phyloP scores from a whole-genome alignment of 2,797 vertebrate species.

The Pelochelys cantorii region DNA sequence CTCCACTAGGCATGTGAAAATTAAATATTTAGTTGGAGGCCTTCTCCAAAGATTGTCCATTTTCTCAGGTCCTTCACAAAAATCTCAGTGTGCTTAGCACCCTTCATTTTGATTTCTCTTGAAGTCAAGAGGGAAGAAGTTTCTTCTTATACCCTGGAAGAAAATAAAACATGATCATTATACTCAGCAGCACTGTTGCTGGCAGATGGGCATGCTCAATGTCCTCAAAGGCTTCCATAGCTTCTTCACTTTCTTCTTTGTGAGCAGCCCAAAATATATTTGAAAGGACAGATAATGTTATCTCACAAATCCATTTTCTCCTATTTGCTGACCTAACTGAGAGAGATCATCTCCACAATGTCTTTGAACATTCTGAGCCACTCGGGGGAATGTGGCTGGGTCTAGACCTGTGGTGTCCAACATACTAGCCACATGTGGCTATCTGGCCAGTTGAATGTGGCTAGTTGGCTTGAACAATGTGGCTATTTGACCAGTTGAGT shows the following conservation, averaged over 20 bases:
- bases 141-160: slow-evolving; percentile 11
- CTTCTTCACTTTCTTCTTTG: slow-evolving; percentile 7
- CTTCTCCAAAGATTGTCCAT: slow-evolving; percentile 18
- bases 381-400: slow-evolving; percentile 30
- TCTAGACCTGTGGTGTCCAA: neutral
- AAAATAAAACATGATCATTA: neutral
- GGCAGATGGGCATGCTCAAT: neutral
- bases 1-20: neutral
- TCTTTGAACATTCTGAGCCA: slow-evolving; percentile 45
- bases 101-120: slow-evolving; percentile 30
- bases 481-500: too few relatives aligned
- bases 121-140: slow-evolving; percentile 42
- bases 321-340: neutral
- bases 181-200: neutral
- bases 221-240: slow-evolving; percentile 12
- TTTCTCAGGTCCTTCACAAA: slow-evolving; percentile 14
- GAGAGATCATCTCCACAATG: slow-evolving; percentile 8
- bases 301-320: neutral
- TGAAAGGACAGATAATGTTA: neutral
- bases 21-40: slow-evolving; percentile 9
- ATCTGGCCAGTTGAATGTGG: too few relatives aligned
- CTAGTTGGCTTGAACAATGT: too few relatives aligned
- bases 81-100: slow-evolving; percentile 9
- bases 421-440: too few relatives aligned
- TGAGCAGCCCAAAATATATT: neutral